Evolutionary conservation across 35 echinoderm and acorn worm genomes (phyloP).

Genomic region (Patiria miniata): DNA sequence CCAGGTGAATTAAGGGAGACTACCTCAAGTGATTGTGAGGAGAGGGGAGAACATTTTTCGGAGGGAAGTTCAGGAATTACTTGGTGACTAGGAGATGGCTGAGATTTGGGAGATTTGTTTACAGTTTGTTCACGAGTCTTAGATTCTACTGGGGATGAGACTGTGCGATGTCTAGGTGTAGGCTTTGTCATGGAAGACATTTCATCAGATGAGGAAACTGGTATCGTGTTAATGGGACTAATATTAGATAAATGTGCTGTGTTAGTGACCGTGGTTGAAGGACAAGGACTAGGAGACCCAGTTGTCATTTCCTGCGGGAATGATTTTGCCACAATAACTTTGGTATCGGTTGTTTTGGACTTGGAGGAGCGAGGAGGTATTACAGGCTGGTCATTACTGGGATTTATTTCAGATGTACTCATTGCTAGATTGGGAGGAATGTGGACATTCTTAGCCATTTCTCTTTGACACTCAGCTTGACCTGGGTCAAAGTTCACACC

Average conservation of each 20-base stretch:
- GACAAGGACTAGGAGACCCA: neutral
- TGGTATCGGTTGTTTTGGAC: neutral
- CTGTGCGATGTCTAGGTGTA: neutral
- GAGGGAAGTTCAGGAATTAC: too few relatives aligned
- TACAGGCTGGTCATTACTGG: neutral
- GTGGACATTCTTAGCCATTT: neutral
- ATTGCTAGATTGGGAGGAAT: neutral
- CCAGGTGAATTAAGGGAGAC: neutral
- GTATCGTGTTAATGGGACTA: neutral
- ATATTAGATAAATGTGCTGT: neutral
- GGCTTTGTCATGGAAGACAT: too few relatives aligned
- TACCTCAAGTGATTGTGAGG: neutral
- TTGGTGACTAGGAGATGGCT: neutral
- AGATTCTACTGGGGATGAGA: neutral
- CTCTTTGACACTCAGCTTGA: neutral
- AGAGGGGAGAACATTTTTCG: neutral
- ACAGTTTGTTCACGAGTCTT: neutral
- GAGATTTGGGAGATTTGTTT: neutral
- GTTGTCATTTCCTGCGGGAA: neutral
- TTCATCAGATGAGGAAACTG: neutral
- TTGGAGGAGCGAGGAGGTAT: neutral
- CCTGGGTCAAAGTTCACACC: neutral
- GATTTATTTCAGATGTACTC: neutral
- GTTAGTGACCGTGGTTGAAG: neutral
- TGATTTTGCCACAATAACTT: neutral